Base-by-base conservation (phyloP, 2,113 vertebrate genomes). In the Aphyosemion australe region DNA sequence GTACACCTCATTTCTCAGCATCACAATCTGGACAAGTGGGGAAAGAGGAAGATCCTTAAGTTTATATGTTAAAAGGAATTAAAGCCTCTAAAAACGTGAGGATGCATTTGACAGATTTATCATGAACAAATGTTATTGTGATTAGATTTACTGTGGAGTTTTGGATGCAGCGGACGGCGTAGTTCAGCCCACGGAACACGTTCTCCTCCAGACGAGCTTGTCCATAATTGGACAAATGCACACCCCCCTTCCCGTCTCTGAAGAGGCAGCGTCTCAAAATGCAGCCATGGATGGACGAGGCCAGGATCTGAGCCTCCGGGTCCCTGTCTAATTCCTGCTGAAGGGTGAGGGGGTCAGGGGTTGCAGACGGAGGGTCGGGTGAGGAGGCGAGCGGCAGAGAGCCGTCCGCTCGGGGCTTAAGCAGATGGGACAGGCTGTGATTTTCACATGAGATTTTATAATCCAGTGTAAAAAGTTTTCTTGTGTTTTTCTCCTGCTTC, bases 321-420 rank as follows among this genome's bases (percentile, higher is more conserved):
- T 96, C 94, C 74, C 91, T 90, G 45, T 95, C 94, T 47, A 97
- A 88, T 82, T 98, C 95, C 79, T 95, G 93, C 69, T 91, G 90
- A 67, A 96, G 72, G 1, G 86, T 91, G 76, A 91, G 88, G 6
- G 93, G 90, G 65, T 92, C 85, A 4, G 94, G 93, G 69, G 89
- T 90, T 1, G 54, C 87, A 55, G 88, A 88, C 15, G 93, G 87
- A 45, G 87, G 52, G 26, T 83, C 79, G 0, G 93, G 88, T 56
- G 90, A 90, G 1, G 74, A 91, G 75, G 89, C 87, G 21, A 87
- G 84, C 18, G 87, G 37, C 66, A 85, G 65, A 0, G 89, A 91
- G 54, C 92, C 73, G 3, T 92, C 92, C 47, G 85, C 74, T 12
- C 52, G 78, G 19, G 90, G 86, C 7, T 92, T 92, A 43, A 94